These are phyloP conservation scores for Epizoanthus fatuus DNA, from an alignment of 92 coral and sea anemone species.

Conservation along the genomic window DNA sequence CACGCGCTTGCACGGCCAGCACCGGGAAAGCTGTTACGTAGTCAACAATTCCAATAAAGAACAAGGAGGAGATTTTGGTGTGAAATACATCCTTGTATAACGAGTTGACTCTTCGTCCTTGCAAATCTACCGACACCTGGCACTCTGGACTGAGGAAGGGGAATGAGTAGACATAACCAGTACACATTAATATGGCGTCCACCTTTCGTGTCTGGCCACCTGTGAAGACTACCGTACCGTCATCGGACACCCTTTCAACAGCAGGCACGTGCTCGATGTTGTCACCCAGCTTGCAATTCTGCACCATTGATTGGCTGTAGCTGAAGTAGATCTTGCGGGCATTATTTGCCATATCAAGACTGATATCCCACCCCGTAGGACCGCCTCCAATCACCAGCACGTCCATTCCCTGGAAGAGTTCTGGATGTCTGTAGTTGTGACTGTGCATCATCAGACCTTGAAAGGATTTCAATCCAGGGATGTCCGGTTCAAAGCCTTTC, in stretches of 20 bases:
- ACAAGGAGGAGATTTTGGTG: slow-evolving; percentile 69
- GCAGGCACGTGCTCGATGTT: slow-evolving; percentile 70
- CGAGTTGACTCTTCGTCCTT: slow-evolving; percentile 71
- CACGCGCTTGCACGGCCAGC: slow-evolving; percentile 77
- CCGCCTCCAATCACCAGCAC: slow-evolving; percentile 82
- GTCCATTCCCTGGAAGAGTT: slow-evolving; percentile 57
- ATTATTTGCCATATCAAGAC: slow-evolving; percentile 55
- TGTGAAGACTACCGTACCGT: slow-evolving; percentile 73
- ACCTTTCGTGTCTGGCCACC: slow-evolving; percentile 61
- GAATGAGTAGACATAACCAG: slow-evolving; percentile 81
- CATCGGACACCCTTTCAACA: slow-evolving; percentile 47
- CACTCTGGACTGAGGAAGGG: slow-evolving; percentile 81
- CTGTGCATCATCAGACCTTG: slow-evolving; percentile 89
- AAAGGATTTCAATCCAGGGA: slow-evolving; percentile 81
- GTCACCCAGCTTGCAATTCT: slow-evolving; percentile 54
- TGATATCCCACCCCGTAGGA: slow-evolving; percentile 80
- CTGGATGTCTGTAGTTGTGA: slow-evolving; percentile 78
- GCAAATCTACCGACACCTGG: slow-evolving; percentile 50
- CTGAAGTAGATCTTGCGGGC: slow-evolving; percentile 79
- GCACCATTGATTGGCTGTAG: slow-evolving; percentile 56
- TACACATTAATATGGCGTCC: slow-evolving; percentile 78
- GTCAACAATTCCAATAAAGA: slow-evolving; percentile 78
- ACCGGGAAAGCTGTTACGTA: slow-evolving; percentile 75
- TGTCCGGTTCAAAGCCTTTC: slow-evolving; percentile 67
- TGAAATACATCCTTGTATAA: slow-evolving; percentile 82